phyloP scores from a whole-genome alignment of 2,797 vertebrate species.

The Alca torda region DNA sequence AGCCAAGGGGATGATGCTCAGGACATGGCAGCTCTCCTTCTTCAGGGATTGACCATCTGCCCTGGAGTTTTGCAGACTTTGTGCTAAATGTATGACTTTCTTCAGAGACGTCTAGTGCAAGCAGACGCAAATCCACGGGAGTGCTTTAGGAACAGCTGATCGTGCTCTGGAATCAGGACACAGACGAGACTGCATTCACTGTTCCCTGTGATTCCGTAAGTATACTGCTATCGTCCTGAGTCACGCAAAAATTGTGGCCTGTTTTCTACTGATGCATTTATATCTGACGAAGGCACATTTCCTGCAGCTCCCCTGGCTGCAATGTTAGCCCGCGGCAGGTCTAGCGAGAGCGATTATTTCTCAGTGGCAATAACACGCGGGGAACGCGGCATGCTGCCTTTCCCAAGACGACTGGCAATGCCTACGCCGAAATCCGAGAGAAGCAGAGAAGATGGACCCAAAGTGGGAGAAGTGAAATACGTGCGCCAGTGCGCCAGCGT shows the following conservation, averaged over 20 bases:
- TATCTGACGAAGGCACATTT: background rate
- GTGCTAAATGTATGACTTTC: background rate
- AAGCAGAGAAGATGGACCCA: background rate
- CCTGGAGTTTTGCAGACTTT: background rate
- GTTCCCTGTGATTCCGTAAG: background rate
- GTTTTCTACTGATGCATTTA: background rate
- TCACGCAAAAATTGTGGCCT: background rate
- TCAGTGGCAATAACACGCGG: background rate
- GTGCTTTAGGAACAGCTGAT: background rate
- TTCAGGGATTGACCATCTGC: background rate
- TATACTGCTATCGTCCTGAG: background rate
- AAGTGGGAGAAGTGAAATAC: background rate
- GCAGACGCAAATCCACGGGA: background rate
- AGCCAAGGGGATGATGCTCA: background rate
- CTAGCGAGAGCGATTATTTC: background rate
- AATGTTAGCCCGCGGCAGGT: background rate
- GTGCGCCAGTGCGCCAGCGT: accelerated
- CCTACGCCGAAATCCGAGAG: background rate
- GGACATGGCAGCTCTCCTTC: background rate
- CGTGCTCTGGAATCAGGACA: background rate
- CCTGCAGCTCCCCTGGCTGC: background rate
- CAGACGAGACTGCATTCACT: background rate
- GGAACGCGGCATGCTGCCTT: background rate
- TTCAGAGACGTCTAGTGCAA: background rate
- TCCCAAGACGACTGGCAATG: no score